Evolutionary conservation across 2,888 invertebrate genomes (phyloP), one percentile per base, ranked within the genome.

Genomic region (Cyclophora albipunctata): DNA sequence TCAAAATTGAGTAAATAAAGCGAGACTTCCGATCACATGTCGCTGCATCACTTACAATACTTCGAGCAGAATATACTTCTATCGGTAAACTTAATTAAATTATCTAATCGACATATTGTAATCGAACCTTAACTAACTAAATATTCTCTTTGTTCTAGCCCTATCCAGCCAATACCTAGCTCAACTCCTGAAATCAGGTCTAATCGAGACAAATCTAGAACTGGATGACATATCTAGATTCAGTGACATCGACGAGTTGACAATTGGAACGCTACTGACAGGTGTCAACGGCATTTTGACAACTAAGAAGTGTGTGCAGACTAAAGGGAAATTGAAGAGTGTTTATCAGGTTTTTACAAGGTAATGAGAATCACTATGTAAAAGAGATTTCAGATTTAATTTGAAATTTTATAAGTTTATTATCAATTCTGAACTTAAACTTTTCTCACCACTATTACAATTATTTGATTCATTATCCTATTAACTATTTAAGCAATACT

Each of bases 1-100:
- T 20, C 20, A 20, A 5, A 64, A 89, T 84, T 87, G 0, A 93
- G 70, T 2, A 60, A 73, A 3, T 91, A 80, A 70, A 90, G 86
- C 49, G 53, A 78, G 0, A 81, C 78, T 0, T 93, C 93, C 3
- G 94, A 94, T 69, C 93, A 93, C 72, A 66, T 90, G 7, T 91
- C 93, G 0, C 46, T 92, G 7, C 86, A 91, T 62, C 76, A 88
- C 71, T 66, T 93, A 5, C 91, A 90, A 55, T 76, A 86, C 49
- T 92, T 90, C 81, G 78, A 90, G 34, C 67, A 75, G 0, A 58
- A 65, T 4, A 20, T 20, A 20, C 20, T 20, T 20, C 20, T 20
- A 20, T 20, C 20, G 20, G 20, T 20, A 20, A 20, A 20, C 20
- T 20, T 20, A 20, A 2, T 20, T 20, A 20, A 20, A 20, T 20